Evolutionary conservation across 2,113 vertebrate genomes (phyloP), one percentile per base, ranked within the genome.

Genomic region (Sialia sialis): DNA sequence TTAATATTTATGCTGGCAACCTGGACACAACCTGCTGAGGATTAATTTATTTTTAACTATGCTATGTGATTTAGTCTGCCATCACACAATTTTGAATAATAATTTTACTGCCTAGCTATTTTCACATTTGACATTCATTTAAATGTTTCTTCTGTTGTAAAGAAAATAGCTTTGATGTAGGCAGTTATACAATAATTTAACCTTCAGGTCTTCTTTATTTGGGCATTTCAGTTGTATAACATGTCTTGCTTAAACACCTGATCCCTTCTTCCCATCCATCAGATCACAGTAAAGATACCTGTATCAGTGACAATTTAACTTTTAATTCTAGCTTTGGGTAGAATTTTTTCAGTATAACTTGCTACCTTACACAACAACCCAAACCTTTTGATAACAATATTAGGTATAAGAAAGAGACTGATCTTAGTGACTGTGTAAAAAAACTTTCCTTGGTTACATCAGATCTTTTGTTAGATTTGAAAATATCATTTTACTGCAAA

Each of bases 381-480:
- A 49, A 89, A 72, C 77, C 14, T 75, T 91, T 70, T 87, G 75
- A 94, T 78, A 62, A 89, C 34, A 4, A 38, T 69, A 74, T 96
- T 94, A 88, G 72, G 49, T 96, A 68, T 80, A 87, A 94, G 73
- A 94, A 96, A 96, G 91, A 94, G 78, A 95, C 78, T 95, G 83
- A 94, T 96, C 81, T 90, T 77, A 81, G 67, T 94, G 87, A 89
- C 62, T 87, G 54, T 19, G 5, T 92, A 90, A 91, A 78, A 93
- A 93, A 93, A 74, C 64, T 67, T 87, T 95, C 79, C 67, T 85
- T 27, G 6, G 85, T 87, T 96, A 62, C 63, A 88, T 87, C 48
- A 84, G 75, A 82, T 94, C 87, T 96, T 97, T 93, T 91, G 46
- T 92, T 96, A 94, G 62, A 76, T 96, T 94, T 97, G 90, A 95